Evolutionary conservation across 1,140 invertebrate species (phyloP).

Genomic region (Campoletis sonorensis): DNA sequence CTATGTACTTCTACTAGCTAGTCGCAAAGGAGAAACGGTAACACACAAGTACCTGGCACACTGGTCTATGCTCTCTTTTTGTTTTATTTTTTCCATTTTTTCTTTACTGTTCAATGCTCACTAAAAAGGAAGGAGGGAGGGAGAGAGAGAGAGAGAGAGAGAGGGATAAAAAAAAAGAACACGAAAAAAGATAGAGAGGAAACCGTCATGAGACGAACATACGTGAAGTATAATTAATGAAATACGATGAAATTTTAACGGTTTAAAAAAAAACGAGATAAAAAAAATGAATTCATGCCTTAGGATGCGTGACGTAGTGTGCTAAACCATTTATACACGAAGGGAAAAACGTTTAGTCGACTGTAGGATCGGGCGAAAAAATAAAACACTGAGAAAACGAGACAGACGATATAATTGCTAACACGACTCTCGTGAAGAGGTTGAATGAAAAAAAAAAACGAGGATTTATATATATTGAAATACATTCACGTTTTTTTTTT

Average conservation of each 20-base stretch:
- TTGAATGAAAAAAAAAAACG: constrained; percentile 14
- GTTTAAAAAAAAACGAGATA: constrained; percentile 9
- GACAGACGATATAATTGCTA: constrained; percentile 18
- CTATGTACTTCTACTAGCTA: constrained; percentile 29
- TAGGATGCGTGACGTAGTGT: constrained; percentile 66
- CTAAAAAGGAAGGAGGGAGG: constrained; percentile 43
- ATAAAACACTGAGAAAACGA: constrained; percentile 20
- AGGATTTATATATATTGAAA: not conserved
- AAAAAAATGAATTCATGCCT: constrained; percentile 60
- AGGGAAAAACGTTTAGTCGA: constrained; percentile 15
- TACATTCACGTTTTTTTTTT: constrained; percentile 14
- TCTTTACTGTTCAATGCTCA: constrained; percentile 53
- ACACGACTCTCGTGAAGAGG: not conserved
- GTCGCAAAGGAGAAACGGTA: constrained; percentile 60
- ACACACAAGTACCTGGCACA: constrained; percentile 71
- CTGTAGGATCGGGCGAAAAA: not conserved
- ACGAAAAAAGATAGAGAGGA: too few species aligned
- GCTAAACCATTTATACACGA: constrained; percentile 51
- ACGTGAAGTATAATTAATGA: constrained; percentile 20
- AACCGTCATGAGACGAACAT: not conserved
- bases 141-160: not conserved
- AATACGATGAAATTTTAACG: constrained; percentile 25
- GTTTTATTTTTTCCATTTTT: constrained; percentile 49
- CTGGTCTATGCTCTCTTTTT: constrained; percentile 69
- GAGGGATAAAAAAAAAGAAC: too few species aligned